A percentile compares a stretch with the other conserved stretches of the same genome.
Conservation (phyloP, 2,113 vertebrate genomes). For the Notothenia rossii region DNA sequence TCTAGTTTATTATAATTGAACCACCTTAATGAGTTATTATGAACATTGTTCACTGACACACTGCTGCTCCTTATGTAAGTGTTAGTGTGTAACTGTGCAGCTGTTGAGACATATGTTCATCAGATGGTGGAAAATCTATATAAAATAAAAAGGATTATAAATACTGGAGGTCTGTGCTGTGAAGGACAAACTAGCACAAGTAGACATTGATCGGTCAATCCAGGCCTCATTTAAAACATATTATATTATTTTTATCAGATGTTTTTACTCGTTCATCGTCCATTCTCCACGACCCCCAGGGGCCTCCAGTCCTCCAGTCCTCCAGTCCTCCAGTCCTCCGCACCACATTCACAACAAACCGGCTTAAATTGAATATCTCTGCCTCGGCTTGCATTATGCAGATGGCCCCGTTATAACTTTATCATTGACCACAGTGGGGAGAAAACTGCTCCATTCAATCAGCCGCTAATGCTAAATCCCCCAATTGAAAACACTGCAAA, state of each 20-base stretch:
- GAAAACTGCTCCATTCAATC: conserved; percentile 38
- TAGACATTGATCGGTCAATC: not conserved
- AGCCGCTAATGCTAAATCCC: conserved; percentile 30
- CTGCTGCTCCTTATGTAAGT: not conserved
- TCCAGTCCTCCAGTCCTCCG: conserved; percentile 5
- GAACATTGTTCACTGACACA: not conserved
- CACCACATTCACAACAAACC: not conserved
- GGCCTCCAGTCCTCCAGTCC: conserved; percentile 11
- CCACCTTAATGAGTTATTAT: too few species aligned
- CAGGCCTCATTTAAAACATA: not conserved
- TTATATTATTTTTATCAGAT: conserved; percentile 23
- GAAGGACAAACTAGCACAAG: not conserved
- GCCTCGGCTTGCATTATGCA: conserved; percentile 21
- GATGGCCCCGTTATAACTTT: conserved; percentile 38
- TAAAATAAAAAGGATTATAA: not conserved
- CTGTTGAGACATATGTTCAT: not conserved
- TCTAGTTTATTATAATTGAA: too few species aligned
- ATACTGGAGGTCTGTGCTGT: not conserved
- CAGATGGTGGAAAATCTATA: not conserved
- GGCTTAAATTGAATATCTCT: conserved; percentile 50
- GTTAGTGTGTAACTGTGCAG: not conserved
- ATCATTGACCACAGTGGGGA: not conserved
- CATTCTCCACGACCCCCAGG: conserved; percentile 16
- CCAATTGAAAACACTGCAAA: conserved; percentile 14
- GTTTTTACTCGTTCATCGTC: conserved; percentile 26